Base-by-base conservation (phyloP, 2,888 invertebrate genomes). In the Trissolcus japonicus region DNA sequence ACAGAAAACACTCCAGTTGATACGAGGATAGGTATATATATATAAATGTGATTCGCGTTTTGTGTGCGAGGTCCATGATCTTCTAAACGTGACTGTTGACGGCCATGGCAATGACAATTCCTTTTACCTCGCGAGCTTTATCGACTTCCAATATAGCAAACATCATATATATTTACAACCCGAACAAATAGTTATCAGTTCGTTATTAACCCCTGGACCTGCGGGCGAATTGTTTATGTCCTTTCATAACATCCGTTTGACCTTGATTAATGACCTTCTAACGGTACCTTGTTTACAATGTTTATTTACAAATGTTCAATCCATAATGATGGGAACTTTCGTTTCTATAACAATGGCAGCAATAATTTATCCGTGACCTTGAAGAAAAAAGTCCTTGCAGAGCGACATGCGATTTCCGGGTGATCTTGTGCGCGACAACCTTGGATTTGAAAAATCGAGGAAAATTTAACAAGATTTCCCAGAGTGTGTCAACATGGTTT, bases 61-160 rank as follows among this genome's bases (percentile, higher is more conserved):
- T 11, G 2, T 35, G 35, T 11, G 35, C 35, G 35, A 35, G 35
- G 35, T 35, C 35, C 9, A 2, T 35, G 46, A 3, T 51, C 21
- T 21, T 54, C 14, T 35, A 60, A 54, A 46, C 50, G 57, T 63
- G 57, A 71, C 63, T 56, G 19, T 48, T 57, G 48, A 21, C 2
- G 69, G 16, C 61, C 54, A 69, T 61, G 69, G 50, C 60, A 69
- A 69, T 69, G 69, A 61, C 69, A 61, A 19, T 69, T 54, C 55
- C 55, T 55, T 50, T 66, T 14, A 43, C 46, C 25, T 6, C 25
- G 11, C 17, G 43, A 66, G 57, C 56, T 53, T 25, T 50, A 40
- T 35, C 14, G 35, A 14, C 21, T 6, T 29, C 4, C 55, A 29
- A 56, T 65, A 63, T 29, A 21, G 9, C 16, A n/a, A 54, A 54